Evolutionary conservation across 2,113 vertebrate genomes (phyloP).

Genomic region (Ranitomeya imitator): DNA sequence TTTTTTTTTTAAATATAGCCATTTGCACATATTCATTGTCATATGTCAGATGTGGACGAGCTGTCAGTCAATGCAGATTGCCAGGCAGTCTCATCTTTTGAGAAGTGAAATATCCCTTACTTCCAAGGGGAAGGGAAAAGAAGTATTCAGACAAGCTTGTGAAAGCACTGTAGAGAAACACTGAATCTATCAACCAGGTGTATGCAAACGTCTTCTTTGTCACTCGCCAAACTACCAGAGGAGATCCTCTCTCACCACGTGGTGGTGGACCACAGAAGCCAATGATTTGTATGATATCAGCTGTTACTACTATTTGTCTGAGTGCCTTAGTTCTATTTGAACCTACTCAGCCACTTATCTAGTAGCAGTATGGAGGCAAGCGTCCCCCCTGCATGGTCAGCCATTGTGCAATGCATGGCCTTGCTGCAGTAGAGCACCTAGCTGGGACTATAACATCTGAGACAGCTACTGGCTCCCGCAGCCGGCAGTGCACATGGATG

Average conservation of each 20-base stretch:
- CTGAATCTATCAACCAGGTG: slow-evolving; percentile 32
- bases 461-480: not conserved
- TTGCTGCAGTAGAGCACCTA: not conserved
- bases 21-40: slow-evolving; percentile 75
- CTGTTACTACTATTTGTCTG: slow-evolving; percentile 52
- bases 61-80: slow-evolving; percentile 71
- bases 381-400: not conserved
- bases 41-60: slow-evolving; percentile 73
- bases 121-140: slow-evolving; percentile 64
- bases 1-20: slow-evolving; percentile 55
- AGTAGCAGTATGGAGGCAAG: slow-evolving; percentile 48
- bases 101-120: slow-evolving; percentile 67
- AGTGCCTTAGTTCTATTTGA: slow-evolving; percentile 55
- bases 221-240: slow-evolving; percentile 35
- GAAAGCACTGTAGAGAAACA: slow-evolving; percentile 46
- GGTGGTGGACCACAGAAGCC: slow-evolving; percentile 29
- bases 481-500: not conserved
- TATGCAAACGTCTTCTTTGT: slow-evolving; percentile 24
- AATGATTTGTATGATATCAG: slow-evolving; percentile 38
- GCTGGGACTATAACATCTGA: not conserved
- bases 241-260: slow-evolving; percentile 18
- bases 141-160: slow-evolving; percentile 53
- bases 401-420: slow-evolving; percentile 18
- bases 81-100: slow-evolving; percentile 58
- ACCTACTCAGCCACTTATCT: slow-evolving; percentile 49